phyloP scores from a whole-genome alignment of 2,113 vertebrate species.

The Neomonachus schauinslandi region DNA sequence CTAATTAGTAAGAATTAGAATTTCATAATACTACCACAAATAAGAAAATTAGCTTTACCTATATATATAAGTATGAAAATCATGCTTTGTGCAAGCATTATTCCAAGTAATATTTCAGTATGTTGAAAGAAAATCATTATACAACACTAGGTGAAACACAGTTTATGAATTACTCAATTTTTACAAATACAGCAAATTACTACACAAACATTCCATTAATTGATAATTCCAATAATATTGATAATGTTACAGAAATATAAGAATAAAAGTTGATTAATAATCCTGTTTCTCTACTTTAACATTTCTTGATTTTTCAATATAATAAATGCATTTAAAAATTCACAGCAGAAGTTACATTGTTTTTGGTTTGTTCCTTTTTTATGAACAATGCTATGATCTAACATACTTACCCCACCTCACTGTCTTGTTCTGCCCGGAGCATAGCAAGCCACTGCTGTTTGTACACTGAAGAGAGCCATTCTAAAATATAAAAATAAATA shows the following conservation, averaged over 20 bases:
- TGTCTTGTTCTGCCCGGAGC: slow-evolving; percentile 98
- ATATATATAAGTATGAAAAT: slow-evolving; percentile 28
- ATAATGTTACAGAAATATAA: slow-evolving; percentile 35
- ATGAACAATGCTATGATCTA: not conserved
- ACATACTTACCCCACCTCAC: slow-evolving; percentile 94
- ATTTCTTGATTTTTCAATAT: slow-evolving; percentile 23
- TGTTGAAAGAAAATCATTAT: slow-evolving; percentile 19
- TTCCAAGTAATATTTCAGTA: slow-evolving; percentile 30
- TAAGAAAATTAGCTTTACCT: slow-evolving; percentile 48
- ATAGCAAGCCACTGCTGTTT: slow-evolving; percentile 99
- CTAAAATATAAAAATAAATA: slow-evolving; percentile 84
- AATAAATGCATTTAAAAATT: slow-evolving; percentile 23
- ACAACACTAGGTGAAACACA: slow-evolving; percentile 2
- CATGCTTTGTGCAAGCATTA: slow-evolving; percentile 37
- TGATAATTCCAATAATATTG: not conserved
- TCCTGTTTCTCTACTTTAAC: slow-evolving; percentile 16
- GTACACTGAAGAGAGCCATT: slow-evolving; percentile 95
- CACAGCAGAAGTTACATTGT: not conserved
- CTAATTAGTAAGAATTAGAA: not conserved
- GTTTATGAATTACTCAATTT: slow-evolving; percentile 15
- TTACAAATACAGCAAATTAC: slow-evolving; percentile 23
- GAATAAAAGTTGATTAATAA: slow-evolving; percentile 9
- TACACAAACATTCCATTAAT: not conserved
- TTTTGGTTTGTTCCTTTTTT: not conserved
- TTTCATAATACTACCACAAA: slow-evolving; percentile 12